Conservation (phyloP, 2,113 vertebrate genomes). For the Corythornis cristatus region DNA sequence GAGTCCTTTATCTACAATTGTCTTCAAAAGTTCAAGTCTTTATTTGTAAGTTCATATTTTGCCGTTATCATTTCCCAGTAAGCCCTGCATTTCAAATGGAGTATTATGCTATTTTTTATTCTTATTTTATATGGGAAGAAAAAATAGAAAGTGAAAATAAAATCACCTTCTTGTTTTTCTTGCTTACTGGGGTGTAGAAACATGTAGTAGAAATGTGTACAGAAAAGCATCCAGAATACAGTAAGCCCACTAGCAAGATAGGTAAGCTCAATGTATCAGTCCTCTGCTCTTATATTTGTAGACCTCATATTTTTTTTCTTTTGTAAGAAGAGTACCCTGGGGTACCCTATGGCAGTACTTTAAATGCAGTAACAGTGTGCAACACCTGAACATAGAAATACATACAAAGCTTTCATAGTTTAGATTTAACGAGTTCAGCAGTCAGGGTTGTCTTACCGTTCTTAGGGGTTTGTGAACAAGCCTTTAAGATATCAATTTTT, state of each 20-base stretch:
- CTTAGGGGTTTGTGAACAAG: neutral
- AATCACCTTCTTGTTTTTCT: neutral
- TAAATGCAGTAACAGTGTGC: neutral
- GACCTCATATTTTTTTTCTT: neutral
- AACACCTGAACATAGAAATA: neutral
- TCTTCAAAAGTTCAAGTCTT: neutral
- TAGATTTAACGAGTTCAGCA: neutral
- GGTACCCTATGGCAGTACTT: neutral
- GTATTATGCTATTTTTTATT: neutral
- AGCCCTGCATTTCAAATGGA: neutral
- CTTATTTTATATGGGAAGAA: neutral
- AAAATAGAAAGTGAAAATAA: neutral
- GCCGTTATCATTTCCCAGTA: neutral
- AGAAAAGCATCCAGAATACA: neutral
- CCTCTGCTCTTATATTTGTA: neutral
- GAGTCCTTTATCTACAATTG: neutral
- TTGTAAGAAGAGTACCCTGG: neutral
- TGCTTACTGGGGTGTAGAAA: neutral
- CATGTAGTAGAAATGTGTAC: neutral
- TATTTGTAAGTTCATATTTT: neutral
- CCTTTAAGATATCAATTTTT: neutral
- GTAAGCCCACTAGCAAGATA: neutral
- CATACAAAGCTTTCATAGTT: accelerated
- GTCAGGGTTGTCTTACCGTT: neutral
- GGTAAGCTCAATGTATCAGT: neutral